Evolutionary conservation across 2,797 vertebrate genomes (phyloP), one percentile per base, ranked within the genome.

Genomic region (Acipenser oxyrinchus): DNA sequence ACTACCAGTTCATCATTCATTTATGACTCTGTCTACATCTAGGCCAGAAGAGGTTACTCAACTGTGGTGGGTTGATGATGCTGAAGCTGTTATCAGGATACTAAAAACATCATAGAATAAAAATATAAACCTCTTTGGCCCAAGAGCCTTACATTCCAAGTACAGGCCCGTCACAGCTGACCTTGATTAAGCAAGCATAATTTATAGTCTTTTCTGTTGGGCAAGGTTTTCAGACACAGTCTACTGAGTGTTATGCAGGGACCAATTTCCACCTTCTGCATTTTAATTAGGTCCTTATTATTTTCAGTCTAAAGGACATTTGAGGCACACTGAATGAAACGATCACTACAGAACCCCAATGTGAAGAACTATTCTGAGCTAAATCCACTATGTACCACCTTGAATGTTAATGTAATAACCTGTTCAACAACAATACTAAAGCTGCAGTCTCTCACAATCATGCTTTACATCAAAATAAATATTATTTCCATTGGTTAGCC

Each of bases 151-250:
- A 18, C 11, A 60, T 60, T 67, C 51, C 2, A 6, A 48, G 37
- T 50, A 23, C 13, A 9, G 11, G 11, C 37, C 13, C 48, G 50
- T 37, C 37, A 37, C 37, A 37, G 37, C 49, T 48, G 10, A 48
- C 23, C 50, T 61, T 62, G 23, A 49, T 66, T 66, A 48, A 66
- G 37, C 48, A 13, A 57, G 57, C 49, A 57, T 66, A 23, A 66
- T 49, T 49, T 13, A 49, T 13, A 48, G 53, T n/a, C 10, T 49
- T 50, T 7, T 12, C n/a, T 9, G 58, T 18, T 9, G 10, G 10
- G 11, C 49, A 60, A 67, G 66, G 23, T 37, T 15, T 67, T 61
- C 66, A 62, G 18, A 67, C 10, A 51, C 37, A 37, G 37, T 37
- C 37, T 37, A 8, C 10, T 62, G 10, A 61, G 49, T 67, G 13